phyloP scores from a whole-genome alignment of 2,113 vertebrate genomes.

The Sorex fumeus region DNA sequence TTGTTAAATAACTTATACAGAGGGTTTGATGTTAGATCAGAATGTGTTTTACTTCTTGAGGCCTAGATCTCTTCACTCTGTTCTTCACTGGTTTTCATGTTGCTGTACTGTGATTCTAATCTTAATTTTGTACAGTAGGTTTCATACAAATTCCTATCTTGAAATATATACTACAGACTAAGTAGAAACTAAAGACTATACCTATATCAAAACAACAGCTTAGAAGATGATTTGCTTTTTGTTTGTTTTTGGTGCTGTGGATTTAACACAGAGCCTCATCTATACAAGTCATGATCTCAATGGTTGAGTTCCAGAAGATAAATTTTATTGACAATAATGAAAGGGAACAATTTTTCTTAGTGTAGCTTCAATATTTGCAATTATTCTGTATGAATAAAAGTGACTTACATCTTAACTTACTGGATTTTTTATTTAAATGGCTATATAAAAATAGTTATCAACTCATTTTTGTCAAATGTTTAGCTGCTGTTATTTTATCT shows the following conservation, averaged over 20 bases:
- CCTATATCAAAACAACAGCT: background rate
- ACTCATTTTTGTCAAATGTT: background rate
- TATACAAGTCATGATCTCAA: too few relatives aligned
- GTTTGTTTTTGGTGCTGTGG: too few relatives aligned
- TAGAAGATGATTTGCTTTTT: too few relatives aligned
- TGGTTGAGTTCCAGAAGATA: background rate
- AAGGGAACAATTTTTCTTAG: background rate
- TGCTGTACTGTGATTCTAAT: background rate
- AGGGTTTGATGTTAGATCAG: background rate
- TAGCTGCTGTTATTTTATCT: background rate
- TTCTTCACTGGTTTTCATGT: background rate
- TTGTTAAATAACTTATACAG: background rate
- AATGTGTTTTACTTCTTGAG: background rate
- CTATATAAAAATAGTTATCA: background rate
- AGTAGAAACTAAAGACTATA: slow-evolving; percentile 18
- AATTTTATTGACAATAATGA: background rate
- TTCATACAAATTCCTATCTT: slow-evolving; percentile 30
- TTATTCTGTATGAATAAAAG: background rate
- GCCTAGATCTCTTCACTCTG: background rate
- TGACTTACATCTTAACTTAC: background rate
- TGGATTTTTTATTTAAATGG: slow-evolving; percentile 29
- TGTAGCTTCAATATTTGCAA: slow-evolving; percentile 1
- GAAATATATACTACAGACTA: background rate
- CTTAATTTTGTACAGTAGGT: background rate
- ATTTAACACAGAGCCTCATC: too few relatives aligned